These are phyloP conservation scores for Harpalus rubripes DNA, from an alignment of 2,888 invertebrate species.

Conservation along the genomic window DNA sequence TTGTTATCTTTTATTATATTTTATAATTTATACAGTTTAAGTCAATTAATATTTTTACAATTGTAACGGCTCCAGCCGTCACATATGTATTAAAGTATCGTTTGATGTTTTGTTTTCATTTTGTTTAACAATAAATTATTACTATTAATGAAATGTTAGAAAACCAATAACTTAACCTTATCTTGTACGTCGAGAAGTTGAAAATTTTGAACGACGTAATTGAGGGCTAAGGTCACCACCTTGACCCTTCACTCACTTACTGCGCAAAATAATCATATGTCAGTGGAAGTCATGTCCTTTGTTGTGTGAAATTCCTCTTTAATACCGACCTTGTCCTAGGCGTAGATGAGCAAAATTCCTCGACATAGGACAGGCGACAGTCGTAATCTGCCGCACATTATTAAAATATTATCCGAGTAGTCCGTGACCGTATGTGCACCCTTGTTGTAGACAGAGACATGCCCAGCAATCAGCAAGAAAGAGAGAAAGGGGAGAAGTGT, in stretches of 20 bases:
- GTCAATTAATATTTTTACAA: too few species aligned
- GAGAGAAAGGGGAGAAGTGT: not conserved
- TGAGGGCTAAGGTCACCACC: not conserved
- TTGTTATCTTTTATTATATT: too few species aligned
- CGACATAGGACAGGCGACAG: constrained; percentile 50
- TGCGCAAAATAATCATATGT: constrained; percentile 47
- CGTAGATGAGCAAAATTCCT: constrained; percentile 63
- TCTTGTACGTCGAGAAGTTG: not conserved
- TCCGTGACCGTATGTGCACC: constrained; percentile 54
- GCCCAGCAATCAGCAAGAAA: not conserved
- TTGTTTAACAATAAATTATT: too few species aligned
- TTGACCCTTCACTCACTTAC: not conserved
- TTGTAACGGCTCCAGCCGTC: too few species aligned
- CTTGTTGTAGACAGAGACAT: not conserved
- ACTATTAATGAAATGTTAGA: not conserved
- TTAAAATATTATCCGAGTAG: constrained; percentile 64
- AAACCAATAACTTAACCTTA: not conserved
- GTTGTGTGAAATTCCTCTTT: constrained; percentile 59
- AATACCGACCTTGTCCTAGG: constrained; percentile 48
- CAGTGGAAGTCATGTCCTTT: constrained; percentile 39
- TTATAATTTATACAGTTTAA: too few species aligned
- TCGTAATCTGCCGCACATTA: constrained; percentile 65
- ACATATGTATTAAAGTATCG: too few species aligned
- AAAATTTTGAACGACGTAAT: not conserved
- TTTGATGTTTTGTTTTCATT: too few species aligned